A percentile compares a stretch with the other conserved stretches of the same genome.
Evolutionary conservation across 2,797 vertebrate genomes (phyloP).

Genomic region (Distichodus sexfasciatus): DNA sequence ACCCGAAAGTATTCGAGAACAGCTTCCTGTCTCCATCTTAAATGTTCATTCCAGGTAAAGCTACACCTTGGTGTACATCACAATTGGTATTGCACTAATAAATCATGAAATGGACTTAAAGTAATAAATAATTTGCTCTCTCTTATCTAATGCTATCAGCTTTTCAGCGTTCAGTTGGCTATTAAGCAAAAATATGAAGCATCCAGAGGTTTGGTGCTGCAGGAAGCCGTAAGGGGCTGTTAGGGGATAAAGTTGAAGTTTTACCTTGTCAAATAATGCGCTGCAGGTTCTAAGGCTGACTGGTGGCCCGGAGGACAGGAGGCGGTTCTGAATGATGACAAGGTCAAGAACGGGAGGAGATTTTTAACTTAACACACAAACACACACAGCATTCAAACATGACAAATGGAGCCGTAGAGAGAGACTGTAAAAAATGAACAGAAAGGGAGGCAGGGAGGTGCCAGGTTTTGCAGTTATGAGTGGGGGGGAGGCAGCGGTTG

Average conservation of each 20-base stretch:
- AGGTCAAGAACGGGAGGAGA: conserved; percentile 65
- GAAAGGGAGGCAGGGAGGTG: conserved; percentile 8
- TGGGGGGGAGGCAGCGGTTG: background rate
- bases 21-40: no score
- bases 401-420: conserved; percentile 15
- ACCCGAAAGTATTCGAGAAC: no score
- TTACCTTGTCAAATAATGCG: conserved; percentile 84
- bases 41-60: no score
- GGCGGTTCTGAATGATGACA: conserved; percentile 79
- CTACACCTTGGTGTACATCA: no score
- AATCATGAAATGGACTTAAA: no score
- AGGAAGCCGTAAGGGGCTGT: background rate
- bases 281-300: conserved; percentile 85
- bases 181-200: conserved; percentile 47
- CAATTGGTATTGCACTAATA: no score
- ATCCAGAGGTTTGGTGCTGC: background rate
- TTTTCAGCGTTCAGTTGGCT: conserved; percentile 4
- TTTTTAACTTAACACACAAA: conserved; percentile 67
- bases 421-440: background rate
- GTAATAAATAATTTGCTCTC: no score
- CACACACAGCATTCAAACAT: conserved; percentile 36
- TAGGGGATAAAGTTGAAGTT: conserved; percentile 40
- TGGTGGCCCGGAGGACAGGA: conserved; percentile 82
- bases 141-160: no score
- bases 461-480: conserved; percentile 8